phyloP scores from a whole-genome alignment of 1,140 invertebrate species.

The Anastatus disparis region DNA sequence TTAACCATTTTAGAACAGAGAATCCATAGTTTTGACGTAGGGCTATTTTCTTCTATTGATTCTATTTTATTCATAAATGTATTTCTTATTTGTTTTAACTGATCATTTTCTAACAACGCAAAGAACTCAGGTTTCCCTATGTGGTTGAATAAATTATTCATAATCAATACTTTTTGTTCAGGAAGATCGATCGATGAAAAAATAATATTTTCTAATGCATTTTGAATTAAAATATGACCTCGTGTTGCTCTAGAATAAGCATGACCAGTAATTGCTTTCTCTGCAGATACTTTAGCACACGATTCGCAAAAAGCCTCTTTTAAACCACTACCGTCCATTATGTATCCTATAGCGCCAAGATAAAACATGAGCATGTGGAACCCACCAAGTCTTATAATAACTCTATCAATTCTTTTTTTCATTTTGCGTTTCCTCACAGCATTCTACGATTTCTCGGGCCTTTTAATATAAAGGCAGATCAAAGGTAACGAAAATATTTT shows the following conservation, averaged over 20 bases:
- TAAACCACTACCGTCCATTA: too few species aligned
- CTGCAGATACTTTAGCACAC: not conserved
- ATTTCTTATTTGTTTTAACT: too few species aligned
- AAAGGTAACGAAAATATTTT: too few species aligned
- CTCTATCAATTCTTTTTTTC: not conserved
- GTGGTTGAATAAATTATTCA: too few species aligned
- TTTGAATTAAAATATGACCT: not conserved
- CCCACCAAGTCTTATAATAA: not conserved
- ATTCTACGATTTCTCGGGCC: not conserved
- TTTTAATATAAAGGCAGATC: not conserved
- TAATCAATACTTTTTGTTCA: too few species aligned
- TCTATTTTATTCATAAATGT: too few species aligned
- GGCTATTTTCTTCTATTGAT: constrained; percentile 45
- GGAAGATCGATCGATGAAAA: too few species aligned
- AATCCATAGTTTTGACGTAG: constrained; percentile 50
- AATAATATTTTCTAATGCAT: too few species aligned
- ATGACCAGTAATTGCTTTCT: not conserved
- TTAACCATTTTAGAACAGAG: constrained; percentile 35
- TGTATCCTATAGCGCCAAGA: not conserved
- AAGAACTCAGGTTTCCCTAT: too few species aligned
- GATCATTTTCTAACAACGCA: too few species aligned
- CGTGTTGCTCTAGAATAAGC: too few species aligned
- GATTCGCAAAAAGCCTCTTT: not conserved
- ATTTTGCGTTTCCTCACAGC: not conserved
- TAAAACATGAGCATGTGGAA: not conserved